Conservation (phyloP, 2,888 invertebrate species). For the Yponomeuta cagnagella region DNA sequence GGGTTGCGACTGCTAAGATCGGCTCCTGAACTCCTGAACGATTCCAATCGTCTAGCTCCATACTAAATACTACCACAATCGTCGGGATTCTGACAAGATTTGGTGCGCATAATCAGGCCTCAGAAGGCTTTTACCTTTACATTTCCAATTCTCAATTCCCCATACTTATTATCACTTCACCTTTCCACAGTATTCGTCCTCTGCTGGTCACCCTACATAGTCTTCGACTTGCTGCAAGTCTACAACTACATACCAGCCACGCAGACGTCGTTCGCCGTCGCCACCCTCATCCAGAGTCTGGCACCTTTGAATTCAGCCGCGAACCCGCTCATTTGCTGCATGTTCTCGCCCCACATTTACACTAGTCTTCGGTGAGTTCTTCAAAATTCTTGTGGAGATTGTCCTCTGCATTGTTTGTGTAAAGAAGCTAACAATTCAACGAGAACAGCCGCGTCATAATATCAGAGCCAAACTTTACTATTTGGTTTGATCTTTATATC, state of each 20-base stretch:
- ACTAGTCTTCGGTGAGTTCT: conserved; percentile 83
- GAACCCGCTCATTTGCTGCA: conserved; percentile 95
- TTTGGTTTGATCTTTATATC: too few species aligned
- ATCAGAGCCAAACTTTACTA: too few species aligned
- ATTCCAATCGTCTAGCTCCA: too few species aligned
- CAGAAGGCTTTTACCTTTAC: too few species aligned
- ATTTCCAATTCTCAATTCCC: too few species aligned
- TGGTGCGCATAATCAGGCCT: too few species aligned
- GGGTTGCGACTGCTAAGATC: too few species aligned
- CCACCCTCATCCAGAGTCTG: conserved; percentile 93
- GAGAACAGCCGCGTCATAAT: not conserved
- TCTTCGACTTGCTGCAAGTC: conserved; percentile 93
- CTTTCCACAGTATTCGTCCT: conserved; percentile 86
- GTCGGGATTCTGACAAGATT: too few species aligned
- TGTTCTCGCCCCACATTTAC: conserved; percentile 94
- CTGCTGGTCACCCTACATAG: conserved; percentile 96
- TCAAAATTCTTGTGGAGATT: not conserved
- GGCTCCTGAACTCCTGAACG: too few species aligned
- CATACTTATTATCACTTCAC: too few species aligned
- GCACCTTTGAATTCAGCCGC: conserved; percentile 95
- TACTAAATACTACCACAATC: too few species aligned
- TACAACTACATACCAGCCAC: conserved; percentile 86
- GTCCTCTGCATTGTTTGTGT: too few species aligned
- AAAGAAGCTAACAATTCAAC: conserved; percentile 9
- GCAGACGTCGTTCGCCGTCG: conserved; percentile 87